Evolutionary conservation across 2,113 vertebrate genomes (phyloP).

Genomic region (Chloroceryle aenea): DNA sequence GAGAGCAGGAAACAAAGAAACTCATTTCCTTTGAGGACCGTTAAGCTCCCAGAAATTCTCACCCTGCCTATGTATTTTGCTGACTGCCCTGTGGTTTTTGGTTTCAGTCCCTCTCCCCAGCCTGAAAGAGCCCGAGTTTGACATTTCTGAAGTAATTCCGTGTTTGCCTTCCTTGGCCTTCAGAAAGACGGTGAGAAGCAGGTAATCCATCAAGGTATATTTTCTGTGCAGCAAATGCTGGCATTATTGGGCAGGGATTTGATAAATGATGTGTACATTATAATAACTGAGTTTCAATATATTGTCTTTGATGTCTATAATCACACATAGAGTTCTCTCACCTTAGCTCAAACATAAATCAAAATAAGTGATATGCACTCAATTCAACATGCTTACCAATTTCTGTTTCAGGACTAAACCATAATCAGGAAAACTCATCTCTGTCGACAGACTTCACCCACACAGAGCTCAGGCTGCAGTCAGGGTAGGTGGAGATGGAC

Average conservation of each 20-base stretch:
- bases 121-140: background rate
- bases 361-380: background rate
- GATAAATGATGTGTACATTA: slow-evolving; percentile 48
- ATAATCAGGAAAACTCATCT: background rate
- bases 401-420: background rate
- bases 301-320: slow-evolving; percentile 43
- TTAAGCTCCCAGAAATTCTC: background rate
- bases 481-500: background rate
- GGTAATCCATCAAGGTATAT: slow-evolving; percentile 24
- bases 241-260: slow-evolving; percentile 10
- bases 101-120: background rate
- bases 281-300: slow-evolving; percentile 55
- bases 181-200: slow-evolving; percentile 10
- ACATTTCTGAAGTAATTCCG: background rate
- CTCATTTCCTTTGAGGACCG: background rate
- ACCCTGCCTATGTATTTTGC: background rate
- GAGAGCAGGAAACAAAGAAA: background rate
- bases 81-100: background rate
- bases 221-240: slow-evolving; percentile 10
- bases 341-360: slow-evolving; percentile 22
- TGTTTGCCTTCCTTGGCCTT: slow-evolving; percentile 4
- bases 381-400: background rate
- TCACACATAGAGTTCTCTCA: slow-evolving; percentile 27
- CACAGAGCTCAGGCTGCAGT: background rate
- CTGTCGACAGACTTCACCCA: background rate